A percentile compares a stretch with the other conserved stretches of the same genome.
Evolutionary conservation across 2,888 invertebrate genomes (phyloP).

Genomic region (Eristalinus aeneus): DNA sequence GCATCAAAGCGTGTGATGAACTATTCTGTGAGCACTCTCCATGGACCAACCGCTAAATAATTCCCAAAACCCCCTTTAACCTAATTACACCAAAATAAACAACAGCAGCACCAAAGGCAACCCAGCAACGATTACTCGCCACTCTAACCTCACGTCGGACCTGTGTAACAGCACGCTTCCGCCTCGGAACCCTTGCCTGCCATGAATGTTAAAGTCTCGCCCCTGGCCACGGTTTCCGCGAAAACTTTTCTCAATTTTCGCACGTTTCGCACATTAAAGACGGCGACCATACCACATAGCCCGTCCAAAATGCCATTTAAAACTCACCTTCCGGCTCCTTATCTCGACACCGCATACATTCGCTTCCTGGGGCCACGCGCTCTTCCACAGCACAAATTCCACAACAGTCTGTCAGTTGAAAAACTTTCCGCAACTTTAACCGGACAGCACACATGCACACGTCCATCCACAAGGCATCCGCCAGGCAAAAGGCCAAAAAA

Average conservation of each 20-base stretch:
- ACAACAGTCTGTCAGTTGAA: constrained; percentile 15
- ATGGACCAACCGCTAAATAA: not conserved
- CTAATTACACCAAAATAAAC: not conserved
- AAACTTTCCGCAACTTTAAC: constrained; percentile 34
- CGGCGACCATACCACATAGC: not conserved
- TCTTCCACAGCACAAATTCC: not conserved
- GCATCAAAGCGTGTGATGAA: too few species aligned
- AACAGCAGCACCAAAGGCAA: not conserved
- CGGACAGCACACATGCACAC: not conserved
- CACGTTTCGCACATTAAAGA: not conserved
- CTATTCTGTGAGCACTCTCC: too few species aligned
- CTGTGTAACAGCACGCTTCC: not conserved
- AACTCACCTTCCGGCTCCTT: not conserved
- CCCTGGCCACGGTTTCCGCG: not conserved
- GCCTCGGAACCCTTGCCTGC: not conserved
- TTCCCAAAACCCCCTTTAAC: not conserved
- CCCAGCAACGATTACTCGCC: not conserved
- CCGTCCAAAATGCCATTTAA: not conserved
- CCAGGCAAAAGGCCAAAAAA: not conserved
- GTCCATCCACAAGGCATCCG: constrained; percentile 26
- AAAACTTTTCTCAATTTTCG: not conserved
- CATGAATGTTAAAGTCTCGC: not conserved
- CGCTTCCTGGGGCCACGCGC: constrained; percentile 15
- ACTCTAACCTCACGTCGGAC: not conserved
- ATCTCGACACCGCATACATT: constrained; percentile 31